Conservation (phyloP, 2,888 invertebrate species). For the Cephus runcator region DNA sequence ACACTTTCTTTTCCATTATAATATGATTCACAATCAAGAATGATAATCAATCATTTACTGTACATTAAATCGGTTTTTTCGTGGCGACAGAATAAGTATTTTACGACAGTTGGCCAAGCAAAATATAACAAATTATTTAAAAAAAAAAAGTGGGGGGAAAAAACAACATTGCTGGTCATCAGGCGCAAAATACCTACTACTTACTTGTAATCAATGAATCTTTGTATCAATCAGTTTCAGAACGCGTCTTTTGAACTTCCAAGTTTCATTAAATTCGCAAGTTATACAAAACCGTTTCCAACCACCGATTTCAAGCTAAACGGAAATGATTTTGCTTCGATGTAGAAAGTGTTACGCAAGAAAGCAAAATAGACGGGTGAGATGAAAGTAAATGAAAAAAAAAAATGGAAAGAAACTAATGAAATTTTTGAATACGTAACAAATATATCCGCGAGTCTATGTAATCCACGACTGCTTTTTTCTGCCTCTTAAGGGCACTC, state of each 20-base stretch:
- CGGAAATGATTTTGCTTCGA: background rate
- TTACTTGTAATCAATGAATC: background rate
- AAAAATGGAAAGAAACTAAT: background rate
- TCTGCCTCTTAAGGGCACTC: conserved; percentile 44
- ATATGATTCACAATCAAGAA: background rate
- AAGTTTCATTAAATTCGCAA: background rate
- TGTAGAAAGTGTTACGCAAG: background rate
- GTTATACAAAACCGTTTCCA: background rate
- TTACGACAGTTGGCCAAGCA: background rate
- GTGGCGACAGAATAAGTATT: background rate
- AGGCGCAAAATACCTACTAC: background rate
- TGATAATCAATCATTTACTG: background rate
- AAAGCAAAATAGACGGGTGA: background rate
- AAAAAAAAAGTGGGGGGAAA: background rate
- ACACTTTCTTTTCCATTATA: background rate
- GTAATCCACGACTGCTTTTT: background rate
- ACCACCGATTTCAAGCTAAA: background rate
- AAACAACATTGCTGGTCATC: background rate
- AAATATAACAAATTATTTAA: background rate
- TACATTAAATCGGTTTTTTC: background rate
- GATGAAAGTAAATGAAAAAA: background rate
- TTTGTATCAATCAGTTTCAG: background rate
- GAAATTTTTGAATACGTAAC: background rate
- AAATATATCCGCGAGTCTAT: background rate
- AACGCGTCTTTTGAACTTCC: background rate